Evolutionary conservation across 1,140 invertebrate species (phyloP), one percentile per base, ranked within the genome.

Genomic region (Choristoneura fumiferana): DNA sequence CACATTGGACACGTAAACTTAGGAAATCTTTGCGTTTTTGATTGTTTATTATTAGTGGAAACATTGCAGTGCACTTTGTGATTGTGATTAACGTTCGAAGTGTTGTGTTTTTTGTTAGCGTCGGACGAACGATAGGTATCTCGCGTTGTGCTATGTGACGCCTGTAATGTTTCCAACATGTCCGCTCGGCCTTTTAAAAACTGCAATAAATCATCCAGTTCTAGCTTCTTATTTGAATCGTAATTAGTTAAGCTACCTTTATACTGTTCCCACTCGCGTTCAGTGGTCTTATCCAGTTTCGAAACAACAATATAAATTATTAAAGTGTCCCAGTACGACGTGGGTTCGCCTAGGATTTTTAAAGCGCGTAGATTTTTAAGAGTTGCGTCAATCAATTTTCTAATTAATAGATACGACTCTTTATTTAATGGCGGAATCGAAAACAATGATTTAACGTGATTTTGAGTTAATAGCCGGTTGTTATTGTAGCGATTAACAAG

Each of bases 201-300:
- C 9, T 5, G 9, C 4, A 9, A 5, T 5, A 34, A 34, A 4
- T 34, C 33, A 5, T 37, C 36, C 13, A 43, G 0, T 17, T 8
- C 29, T 43, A 9, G 15, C 8, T 10, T 43, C 22, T 9, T 5
- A 43, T 57, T n/a, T n/a, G n/a, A n/a, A n/a, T n/a, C n/a, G n/a
- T n/a, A n/a, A n/a, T n/a, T n/a, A n/a, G n/a, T n/a, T n/a, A n/a
- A n/a, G n/a, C n/a, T n/a, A n/a, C n/a, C n/a, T n/a, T 58, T 58
- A 37, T 49, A 13, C n/a, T 58, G 29, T 49, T 58, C 43, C 57
- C 57, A 58, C 35, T 58, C 39, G 4, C 57, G 57, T 4, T 15
- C 29, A 34, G 57, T 58, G 9, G 14, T 58, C 15, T 22, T 6
- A 35, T 58, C 57, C 34, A 58, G 15, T 35, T 58, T 58, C 6